These are phyloP conservation scores for Oreochromis spilurus DNA, from an alignment of 2,113 vertebrate species.

Conservation along the genomic window DNA sequence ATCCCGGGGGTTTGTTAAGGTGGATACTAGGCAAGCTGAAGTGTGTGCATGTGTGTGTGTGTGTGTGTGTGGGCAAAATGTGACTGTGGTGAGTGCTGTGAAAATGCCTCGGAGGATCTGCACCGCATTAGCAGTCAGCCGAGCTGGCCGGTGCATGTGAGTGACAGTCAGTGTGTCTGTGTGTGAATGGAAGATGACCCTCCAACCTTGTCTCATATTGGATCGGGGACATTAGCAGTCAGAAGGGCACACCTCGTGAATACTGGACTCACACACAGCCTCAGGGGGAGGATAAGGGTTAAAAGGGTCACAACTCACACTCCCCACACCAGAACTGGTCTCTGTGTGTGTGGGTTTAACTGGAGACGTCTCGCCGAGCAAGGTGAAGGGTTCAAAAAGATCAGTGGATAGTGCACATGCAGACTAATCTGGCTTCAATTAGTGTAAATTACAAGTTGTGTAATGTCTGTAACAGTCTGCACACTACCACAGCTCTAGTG, in stretches of 20 bases:
- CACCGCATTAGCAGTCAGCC: slow-evolving; percentile 55
- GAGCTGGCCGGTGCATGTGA: slow-evolving; percentile 25
- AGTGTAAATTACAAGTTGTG: neutral
- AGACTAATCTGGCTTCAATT: neutral
- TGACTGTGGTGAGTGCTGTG: neutral
- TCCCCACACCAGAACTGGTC: neutral
- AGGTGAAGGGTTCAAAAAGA: neutral
- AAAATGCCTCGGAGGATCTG: slow-evolving; percentile 12
- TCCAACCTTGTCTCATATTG: slow-evolving; percentile 52
- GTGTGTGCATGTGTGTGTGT: neutral
- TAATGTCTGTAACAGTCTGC: neutral
- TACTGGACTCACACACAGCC: slow-evolving; percentile 32
- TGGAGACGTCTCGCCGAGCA: neutral
- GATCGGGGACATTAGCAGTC: slow-evolving; percentile 60
- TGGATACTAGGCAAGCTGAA: neutral
- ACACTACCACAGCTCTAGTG: neutral
- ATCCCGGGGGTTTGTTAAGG: neutral
- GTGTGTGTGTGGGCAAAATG: neutral
- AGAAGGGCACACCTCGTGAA: slow-evolving; percentile 41
- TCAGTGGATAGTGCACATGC: neutral
- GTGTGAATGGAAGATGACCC: slow-evolving; percentile 45
- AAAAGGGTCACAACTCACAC: slow-evolving; percentile 39
- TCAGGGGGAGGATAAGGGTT: slow-evolving; percentile 23
- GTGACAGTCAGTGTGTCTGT: slow-evolving; percentile 32
- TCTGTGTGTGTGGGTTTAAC: neutral